Conservation (phyloP, 2,113 vertebrate species). For the Elephantulus edwardii region DNA sequence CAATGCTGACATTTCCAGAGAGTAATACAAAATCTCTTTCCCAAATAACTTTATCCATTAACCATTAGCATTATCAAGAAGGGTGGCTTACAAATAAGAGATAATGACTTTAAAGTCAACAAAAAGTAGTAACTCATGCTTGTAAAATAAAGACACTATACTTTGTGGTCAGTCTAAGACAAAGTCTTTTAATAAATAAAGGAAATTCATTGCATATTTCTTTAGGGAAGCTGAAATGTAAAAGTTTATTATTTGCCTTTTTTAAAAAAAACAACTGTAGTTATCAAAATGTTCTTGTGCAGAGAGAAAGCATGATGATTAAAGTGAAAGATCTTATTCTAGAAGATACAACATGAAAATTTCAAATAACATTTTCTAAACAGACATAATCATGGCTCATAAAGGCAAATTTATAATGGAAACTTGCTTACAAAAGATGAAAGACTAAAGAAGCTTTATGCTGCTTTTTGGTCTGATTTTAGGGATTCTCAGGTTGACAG, state of each 20-base stretch:
- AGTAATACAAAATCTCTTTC: conserved; percentile 47
- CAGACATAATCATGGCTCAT: background rate
- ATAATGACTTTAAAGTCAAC: conserved; percentile 43
- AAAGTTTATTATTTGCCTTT: background rate
- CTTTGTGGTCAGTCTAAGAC: conserved; percentile 3
- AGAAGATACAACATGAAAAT: background rate
- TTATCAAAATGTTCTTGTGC: conserved; percentile 4
- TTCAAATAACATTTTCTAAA: conserved; percentile 36
- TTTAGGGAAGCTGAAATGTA: background rate
- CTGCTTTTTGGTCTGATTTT: no score
- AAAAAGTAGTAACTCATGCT: conserved; percentile 7
- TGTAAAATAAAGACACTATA: conserved; percentile 2
- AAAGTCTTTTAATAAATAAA: background rate
- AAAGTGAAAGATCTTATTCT: background rate
- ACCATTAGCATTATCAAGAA: conserved; percentile 22
- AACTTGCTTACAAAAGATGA: no score
- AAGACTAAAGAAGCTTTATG: no score
- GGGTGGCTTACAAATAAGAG: background rate
- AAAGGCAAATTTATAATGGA: no score
- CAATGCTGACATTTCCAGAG: conserved; percentile 18
- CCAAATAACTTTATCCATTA: conserved; percentile 48
- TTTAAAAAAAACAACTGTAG: conserved; percentile 8
- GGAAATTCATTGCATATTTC: background rate
- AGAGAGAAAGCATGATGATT: background rate
- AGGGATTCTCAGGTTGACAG: no score